Conservation (phyloP, 2,113 vertebrate species). For the Raja brachyura region DNA sequence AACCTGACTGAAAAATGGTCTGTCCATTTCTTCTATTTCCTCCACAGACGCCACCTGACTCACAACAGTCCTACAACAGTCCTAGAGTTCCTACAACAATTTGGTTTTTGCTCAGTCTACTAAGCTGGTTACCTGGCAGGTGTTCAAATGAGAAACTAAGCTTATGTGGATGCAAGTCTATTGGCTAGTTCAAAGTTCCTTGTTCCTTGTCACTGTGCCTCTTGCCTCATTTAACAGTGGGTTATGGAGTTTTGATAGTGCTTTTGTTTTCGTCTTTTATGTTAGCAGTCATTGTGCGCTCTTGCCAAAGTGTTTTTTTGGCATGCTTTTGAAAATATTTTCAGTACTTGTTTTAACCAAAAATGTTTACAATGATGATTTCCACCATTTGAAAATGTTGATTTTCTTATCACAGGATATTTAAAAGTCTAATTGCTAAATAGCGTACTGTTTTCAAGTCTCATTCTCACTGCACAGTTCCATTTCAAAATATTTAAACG, state of each 20-base stretch:
- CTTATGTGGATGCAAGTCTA: background rate
- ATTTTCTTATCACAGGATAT: background rate
- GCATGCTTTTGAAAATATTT: background rate
- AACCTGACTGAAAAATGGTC: no score
- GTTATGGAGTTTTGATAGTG: background rate
- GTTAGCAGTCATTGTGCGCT: no score
- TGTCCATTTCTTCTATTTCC: no score
- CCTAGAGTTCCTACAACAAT: no score
- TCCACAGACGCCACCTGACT: no score
- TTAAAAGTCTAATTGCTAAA: background rate
- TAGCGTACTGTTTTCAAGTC: background rate
- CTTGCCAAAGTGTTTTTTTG: background rate
- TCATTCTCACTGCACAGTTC: background rate
- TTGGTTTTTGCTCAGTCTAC: no score
- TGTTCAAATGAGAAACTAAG: slow-evolving; percentile 9
- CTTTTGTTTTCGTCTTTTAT: background rate
- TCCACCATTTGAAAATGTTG: no score
- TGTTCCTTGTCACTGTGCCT: background rate
- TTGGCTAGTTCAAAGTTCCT: background rate
- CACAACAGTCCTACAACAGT: no score
- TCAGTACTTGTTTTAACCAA: background rate
- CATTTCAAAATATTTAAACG: background rate
- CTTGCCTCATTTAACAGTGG: background rate
- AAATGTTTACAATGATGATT: background rate
- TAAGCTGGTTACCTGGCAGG: background rate